Conservation (phyloP, 2,797 vertebrate species). For the Danio aesculapii region DNA sequence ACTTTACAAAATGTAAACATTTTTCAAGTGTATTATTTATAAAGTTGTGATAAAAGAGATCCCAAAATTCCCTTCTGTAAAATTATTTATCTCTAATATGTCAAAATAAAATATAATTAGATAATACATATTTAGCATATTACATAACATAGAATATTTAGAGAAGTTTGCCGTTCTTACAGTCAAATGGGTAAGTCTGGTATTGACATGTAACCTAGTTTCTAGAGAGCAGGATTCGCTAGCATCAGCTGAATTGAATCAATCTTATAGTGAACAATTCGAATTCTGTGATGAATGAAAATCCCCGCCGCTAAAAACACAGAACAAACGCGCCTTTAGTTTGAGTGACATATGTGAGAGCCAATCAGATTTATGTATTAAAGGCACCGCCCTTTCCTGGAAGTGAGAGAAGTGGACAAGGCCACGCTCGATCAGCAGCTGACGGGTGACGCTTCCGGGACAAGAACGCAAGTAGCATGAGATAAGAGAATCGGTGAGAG, state of each 20-base stretch:
- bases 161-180: too few relatives aligned
- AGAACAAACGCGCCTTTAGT: constrained; percentile 44
- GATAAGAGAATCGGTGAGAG: constrained; percentile 23
- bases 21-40: too few relatives aligned
- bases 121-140: too few relatives aligned
- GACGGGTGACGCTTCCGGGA: constrained; percentile 55
- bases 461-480: constrained; percentile 8
- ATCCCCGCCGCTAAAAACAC: neutral
- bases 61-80: too few relatives aligned
- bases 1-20: too few relatives aligned
- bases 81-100: too few relatives aligned
- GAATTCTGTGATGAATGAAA: constrained; percentile 24
- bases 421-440: constrained; percentile 19
- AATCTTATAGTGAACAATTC: constrained; percentile 12
- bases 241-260: neutral
- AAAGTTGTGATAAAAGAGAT: too few relatives aligned
- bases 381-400: constrained; percentile 37
- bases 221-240: neutral
- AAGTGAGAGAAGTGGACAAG: neutral
- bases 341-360: neutral
- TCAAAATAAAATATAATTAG: too few relatives aligned
- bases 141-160: too few relatives aligned
- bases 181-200: too few relatives aligned
- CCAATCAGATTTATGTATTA: constrained; percentile 41
- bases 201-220: too few relatives aligned